Conservation (phyloP, 2,888 invertebrate species). For the Scaptomyza flava region DNA sequence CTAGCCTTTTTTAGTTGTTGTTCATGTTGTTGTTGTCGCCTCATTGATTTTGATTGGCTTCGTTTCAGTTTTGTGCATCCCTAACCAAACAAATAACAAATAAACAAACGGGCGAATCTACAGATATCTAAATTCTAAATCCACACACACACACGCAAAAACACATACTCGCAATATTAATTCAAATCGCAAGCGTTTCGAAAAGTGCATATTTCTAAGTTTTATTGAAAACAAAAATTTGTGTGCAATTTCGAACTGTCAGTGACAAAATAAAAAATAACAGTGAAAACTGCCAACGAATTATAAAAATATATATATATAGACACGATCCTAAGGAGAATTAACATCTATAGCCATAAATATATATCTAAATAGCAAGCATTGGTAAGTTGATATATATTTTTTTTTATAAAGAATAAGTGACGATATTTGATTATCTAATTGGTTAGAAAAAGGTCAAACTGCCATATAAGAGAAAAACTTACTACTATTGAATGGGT, state of each 20-base stretch:
- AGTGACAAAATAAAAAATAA: conserved; percentile 22
- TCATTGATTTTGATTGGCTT: conserved; percentile 55
- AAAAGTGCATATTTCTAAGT: conserved; percentile 21
- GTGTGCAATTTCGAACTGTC: conserved; percentile 17
- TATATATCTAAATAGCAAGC: no score
- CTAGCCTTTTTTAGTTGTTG: conserved; percentile 23
- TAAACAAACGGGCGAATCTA: conserved; percentile 29
- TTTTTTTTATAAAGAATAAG: no score
- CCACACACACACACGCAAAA: conserved; percentile 40
- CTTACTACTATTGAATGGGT: no score
- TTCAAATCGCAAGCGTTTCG: conserved; percentile 12
- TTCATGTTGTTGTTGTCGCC: conserved; percentile 19
- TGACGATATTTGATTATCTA: no score
- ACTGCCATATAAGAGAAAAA: no score
- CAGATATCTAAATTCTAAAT: conserved; percentile 53
- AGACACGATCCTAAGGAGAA: background rate
- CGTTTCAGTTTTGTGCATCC: conserved; percentile 52
- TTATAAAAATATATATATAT: background rate
- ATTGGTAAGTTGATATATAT: no score
- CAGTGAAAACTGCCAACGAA: background rate
- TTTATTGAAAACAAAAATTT: conserved; percentile 15
- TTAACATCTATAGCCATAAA: no score
- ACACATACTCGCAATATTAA: conserved; percentile 13
- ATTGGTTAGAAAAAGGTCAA: no score
- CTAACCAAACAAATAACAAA: conserved; percentile 6